Base-by-base conservation (phyloP, 1,140 invertebrate species). In the Oedothorax gibbosus region DNA sequence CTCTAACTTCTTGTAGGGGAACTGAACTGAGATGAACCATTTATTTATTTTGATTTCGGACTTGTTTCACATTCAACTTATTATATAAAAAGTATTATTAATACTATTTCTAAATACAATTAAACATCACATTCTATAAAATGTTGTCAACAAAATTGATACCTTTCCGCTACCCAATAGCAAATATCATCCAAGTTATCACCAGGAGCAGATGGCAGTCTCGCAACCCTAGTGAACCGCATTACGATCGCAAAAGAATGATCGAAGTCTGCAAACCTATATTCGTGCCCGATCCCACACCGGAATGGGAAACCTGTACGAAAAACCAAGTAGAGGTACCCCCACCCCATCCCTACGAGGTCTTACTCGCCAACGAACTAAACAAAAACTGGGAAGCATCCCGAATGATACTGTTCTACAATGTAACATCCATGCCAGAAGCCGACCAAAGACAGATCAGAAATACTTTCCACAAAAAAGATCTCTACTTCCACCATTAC, bases 201-300 rank as follows among this genome's bases (percentile, higher is more conserved):
- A 35, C 35, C 35, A 35, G 35, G 35, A 35, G 35, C 35, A 35
- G 35, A 35, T 35, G 35, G 35, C 53, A 78, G 66, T 72, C 81
- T 18, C 65, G 87, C 15, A 86, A 85, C 71, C 87, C 86, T 20
- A 54, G 21, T 12, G 82, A 87, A 68, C 86, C 86, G n/a, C 77
- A 85, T 78, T 87, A 80, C 85, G 62, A 76, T 50, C 64, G 86
- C 53, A 88, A 87, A 72, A 64, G 73, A 56, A 82, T 87, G 86
- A 50, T 87, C n/a, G 87, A 87, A 69, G 71, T 87, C 72, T 87
- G 86, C 68, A 87, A 87, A 35, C 87, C 87, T 11, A 69, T 87
- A n/a, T 60, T 69, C 18, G 7, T 62, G 7, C 20, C 20, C 77
- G 14, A 86, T 18, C 50, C 15, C 15, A 15, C 18, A 12, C 81